Base-by-base conservation (phyloP, 1,140 invertebrate genomes). In the Pentalonia nigronervosa region DNA sequence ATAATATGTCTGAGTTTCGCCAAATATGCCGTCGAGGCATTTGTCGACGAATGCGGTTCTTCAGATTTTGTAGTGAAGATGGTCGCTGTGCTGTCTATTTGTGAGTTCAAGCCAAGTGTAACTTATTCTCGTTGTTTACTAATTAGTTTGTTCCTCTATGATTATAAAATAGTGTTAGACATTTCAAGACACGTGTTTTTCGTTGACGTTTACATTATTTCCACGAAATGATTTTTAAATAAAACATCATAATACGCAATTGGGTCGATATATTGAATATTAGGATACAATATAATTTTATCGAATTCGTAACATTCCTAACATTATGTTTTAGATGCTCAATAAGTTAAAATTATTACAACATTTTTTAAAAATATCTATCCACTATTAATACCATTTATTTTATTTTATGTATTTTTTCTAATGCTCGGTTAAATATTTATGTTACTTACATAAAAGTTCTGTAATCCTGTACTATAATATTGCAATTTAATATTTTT, bases 1-100 rank as follows among this genome's bases (percentile, higher is more conserved):
- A 98, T 99, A 94, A 99, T 99, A 94, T 98, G 97, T 95, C 95
- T 99, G 94, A 98, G 98, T 94, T 99, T 99, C 96, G 98, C 98
- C 50, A 97, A 99, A 95, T 99, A 99, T 95, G 97, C 98, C 48
- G 97, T 98, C n/a, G 97, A 98, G 94, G 98, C 98, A 23, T 99
- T 99, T 95, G 97, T 98, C 93, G 96, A 96, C 34, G 97, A 98
- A 95, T 98, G 97, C 95, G 97, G 97, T 95, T 97, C 97, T 87
- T 97, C 97, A 2, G 95, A 96, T 90, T 96, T 96, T 94, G 96
- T 97, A 67, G 97, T 98, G 91, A 98, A 98, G 95, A 96, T 98
- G 94, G 97, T 98, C 76, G 97, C 97, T 81, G 95, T 98, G 56
- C 96, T 98, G 91, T 97, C 97, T 93, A 98, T 98, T 94, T 96